Percentiles rank a stretch among this genome's conserved stretches.
phyloP scores from a whole-genome alignment of 2,888 invertebrate species.

The Drosophila vallismaia region DNA sequence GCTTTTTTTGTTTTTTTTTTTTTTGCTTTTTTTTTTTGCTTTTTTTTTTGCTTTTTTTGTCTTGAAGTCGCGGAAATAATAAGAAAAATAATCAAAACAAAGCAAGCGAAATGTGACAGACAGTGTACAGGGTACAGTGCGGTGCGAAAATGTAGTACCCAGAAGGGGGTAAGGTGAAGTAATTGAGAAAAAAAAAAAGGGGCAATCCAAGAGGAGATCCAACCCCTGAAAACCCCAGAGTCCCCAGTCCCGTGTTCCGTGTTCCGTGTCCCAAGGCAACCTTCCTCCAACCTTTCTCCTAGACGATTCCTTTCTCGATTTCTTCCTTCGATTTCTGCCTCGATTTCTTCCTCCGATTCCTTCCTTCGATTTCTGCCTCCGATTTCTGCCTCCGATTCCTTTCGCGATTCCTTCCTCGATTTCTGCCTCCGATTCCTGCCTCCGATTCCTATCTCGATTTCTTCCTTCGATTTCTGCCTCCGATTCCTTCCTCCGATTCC shows the following conservation, averaged over 20 bases:
- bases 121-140: neutral
- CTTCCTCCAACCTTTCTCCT: too few relatives aligned
- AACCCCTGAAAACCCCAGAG: too few relatives aligned
- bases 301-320: too few relatives aligned
- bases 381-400: too few relatives aligned
- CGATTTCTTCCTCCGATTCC: too few relatives aligned
- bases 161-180: neutral
- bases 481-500: neutral
- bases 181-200: neutral
- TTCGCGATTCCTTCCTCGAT: too few relatives aligned
- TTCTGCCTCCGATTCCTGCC: conserved; percentile 4
- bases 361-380: neutral
- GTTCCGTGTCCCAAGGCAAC: too few relatives aligned
- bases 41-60: neutral
- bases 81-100: conserved; percentile 24
- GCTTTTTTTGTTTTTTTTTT: conserved; percentile 22
- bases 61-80: conserved; percentile 16
- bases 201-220: too few relatives aligned
- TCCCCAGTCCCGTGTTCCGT: too few relatives aligned
- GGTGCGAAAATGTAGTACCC: neutral
- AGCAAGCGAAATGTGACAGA: conserved; percentile 36
- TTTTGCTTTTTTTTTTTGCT: conserved; percentile 11
- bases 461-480: neutral
- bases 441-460: too few relatives aligned
- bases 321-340: neutral